phyloP scores from a whole-genome alignment of 1,140 invertebrate genomes.

The Archivesica marissinica region DNA sequence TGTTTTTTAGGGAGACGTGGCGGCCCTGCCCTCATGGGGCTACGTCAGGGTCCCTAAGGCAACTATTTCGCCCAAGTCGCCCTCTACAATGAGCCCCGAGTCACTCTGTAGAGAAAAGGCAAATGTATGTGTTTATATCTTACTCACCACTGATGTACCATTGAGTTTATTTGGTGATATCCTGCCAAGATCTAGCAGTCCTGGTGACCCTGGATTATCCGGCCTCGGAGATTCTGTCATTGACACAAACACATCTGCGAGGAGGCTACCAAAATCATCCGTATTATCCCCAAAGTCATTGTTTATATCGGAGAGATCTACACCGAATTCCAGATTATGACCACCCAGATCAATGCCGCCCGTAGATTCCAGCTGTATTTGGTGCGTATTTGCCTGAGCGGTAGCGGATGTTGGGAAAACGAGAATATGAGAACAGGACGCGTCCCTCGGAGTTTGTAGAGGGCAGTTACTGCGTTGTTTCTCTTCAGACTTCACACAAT shows the following conservation, averaged over 20 bases:
- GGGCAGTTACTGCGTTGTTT: conserved; percentile 81
- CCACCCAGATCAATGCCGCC: conserved; percentile 61
- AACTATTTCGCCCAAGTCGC: too few relatives aligned
- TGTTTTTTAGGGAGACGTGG: too few relatives aligned
- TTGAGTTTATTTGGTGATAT: conserved; percentile 86
- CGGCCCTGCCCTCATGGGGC: too few relatives aligned
- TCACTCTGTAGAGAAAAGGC: too few relatives aligned
- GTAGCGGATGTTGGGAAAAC: conserved; percentile 99
- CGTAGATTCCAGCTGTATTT: conserved; percentile 47
- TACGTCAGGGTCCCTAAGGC: too few relatives aligned
- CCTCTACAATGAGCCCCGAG: too few relatives aligned
- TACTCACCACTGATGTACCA: conserved; percentile 67
- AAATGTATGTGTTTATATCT: too few relatives aligned
- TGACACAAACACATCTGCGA: conserved; percentile 69
- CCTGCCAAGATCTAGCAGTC: conserved; percentile 85
- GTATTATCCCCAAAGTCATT: conserved; percentile 71
- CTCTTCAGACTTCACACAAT: conserved; percentile 86
- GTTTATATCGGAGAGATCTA: conserved; percentile 61
- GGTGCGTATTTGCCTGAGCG: conserved; percentile 84
- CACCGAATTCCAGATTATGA: conserved; percentile 64
- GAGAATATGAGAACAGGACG: conserved; percentile 98
- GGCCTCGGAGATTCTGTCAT: conserved; percentile 65
- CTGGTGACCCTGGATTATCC: conserved; percentile 85
- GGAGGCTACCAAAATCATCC: conserved; percentile 58
- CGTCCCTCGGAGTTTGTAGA: conserved; percentile 87